phyloP scores from a whole-genome alignment of 2,113 vertebrate genomes.

The Alexandromys fortis region DNA sequence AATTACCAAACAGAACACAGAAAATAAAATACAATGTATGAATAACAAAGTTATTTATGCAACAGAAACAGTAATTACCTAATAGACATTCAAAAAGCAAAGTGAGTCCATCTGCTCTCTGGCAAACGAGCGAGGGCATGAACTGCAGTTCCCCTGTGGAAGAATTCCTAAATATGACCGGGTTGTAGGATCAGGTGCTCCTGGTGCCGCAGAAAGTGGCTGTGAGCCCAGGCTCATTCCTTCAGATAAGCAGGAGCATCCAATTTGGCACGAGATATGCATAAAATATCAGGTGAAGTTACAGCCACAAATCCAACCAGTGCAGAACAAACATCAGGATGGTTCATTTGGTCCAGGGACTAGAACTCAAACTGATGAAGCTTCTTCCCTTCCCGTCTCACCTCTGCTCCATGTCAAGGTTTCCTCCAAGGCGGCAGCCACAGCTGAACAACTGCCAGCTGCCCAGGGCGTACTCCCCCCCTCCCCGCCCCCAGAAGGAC shows the following conservation, averaged over 20 bases:
- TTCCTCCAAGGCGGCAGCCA: not conserved
- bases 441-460: not conserved
- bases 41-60: slow-evolving; percentile 36
- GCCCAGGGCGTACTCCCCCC: too few species aligned
- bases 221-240: not conserved
- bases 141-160: not conserved
- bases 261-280: not conserved
- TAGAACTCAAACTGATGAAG: not conserved
- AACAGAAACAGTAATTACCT: slow-evolving; percentile 49
- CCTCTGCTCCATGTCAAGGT: not conserved
- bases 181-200: not conserved
- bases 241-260: not conserved
- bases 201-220: not conserved
- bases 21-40: slow-evolving; percentile 34
- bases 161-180: not conserved
- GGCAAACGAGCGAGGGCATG: not conserved
- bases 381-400: not conserved
- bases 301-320: not conserved
- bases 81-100: slow-evolving; percentile 22
- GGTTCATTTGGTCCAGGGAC: not conserved
- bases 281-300: not conserved
- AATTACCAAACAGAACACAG: slow-evolving; percentile 41
- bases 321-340: not conserved
- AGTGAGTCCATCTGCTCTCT: not conserved
- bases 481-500: not conserved